These are phyloP conservation scores for Pinctada fucata DNA, from an alignment of 2,888 invertebrate genomes.

Conservation along the genomic window DNA sequence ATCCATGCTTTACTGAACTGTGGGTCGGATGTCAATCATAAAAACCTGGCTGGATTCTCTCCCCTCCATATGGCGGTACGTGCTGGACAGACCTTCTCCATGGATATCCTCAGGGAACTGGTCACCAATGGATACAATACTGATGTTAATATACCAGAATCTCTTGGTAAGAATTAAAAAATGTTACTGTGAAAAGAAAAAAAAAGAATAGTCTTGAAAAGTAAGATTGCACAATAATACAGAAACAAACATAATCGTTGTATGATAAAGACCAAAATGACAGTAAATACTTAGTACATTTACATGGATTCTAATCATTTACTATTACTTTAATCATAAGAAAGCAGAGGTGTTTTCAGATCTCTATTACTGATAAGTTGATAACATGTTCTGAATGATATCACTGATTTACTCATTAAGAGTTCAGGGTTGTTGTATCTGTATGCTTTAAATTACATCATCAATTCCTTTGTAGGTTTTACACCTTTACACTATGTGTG, in stretches of 20 bases:
- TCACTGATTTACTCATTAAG: no score
- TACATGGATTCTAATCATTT: no score
- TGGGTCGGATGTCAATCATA: conserved; percentile 74
- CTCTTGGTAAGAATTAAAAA: conserved; percentile 38
- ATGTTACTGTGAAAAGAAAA: no score
- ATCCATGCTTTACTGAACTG: conserved; percentile 64
- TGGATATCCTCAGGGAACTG: conserved; percentile 64
- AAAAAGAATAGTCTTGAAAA: no score
- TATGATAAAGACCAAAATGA: no score
- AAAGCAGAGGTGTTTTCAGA: no score
- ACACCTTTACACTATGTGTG: conserved; percentile 73
- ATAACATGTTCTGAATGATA: no score
- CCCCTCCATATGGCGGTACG: conserved; percentile 70
- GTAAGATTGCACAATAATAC: no score
- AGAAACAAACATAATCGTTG: no score
- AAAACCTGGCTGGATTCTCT: conserved; percentile 64
- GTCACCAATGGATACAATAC: conserved; percentile 70
- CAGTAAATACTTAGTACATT: no score
- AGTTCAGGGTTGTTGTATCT: background rate
- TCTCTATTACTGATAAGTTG: no score
- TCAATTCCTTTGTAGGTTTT: conserved; percentile 56
- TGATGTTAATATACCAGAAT: conserved; percentile 67
- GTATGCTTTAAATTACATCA: background rate
- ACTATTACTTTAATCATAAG: no score
- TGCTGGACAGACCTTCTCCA: conserved; percentile 59